phyloP scores from a whole-genome alignment of 2,888 invertebrate genomes.

The Pegoplata infirma region DNA sequence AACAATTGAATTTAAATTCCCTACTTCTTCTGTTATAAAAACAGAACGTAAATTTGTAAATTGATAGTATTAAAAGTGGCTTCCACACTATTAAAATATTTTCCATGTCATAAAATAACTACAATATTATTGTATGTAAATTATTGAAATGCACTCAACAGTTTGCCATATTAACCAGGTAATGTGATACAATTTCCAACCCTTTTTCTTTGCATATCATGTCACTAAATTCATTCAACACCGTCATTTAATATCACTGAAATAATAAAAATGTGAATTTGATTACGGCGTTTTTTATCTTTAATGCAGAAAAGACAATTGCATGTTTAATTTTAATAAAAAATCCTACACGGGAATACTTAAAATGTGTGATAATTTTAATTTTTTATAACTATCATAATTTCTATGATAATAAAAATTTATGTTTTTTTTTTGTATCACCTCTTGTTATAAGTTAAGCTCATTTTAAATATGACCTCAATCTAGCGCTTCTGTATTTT shows the following conservation, averaged over 20 bases:
- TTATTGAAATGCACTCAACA: slow-evolving; percentile 50
- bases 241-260: not conserved
- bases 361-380: not conserved
- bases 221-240: not conserved
- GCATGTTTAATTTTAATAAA: not conserved
- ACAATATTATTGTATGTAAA: slow-evolving; percentile 45
- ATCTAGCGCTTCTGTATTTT: slow-evolving; percentile 57
- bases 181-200: slow-evolving; percentile 18
- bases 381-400: not conserved
- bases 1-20: not conserved
- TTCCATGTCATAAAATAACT: not conserved
- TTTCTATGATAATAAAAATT: not conserved
- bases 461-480: slow-evolving; percentile 46
- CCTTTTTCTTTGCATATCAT: slow-evolving; percentile 12
- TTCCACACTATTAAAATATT: not conserved
- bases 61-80: slow-evolving; percentile 9
- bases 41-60: not conserved
- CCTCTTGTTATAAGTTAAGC: slow-evolving; percentile 18
- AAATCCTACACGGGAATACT: not conserved
- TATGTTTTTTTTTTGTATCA: not conserved
- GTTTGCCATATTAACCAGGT: slow-evolving; percentile 20
- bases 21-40: no score
- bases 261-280: slow-evolving; percentile 10
- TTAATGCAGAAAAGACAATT: not conserved
- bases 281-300: not conserved